Evolutionary conservation across 2,113 vertebrate genomes (phyloP).

Genomic region (Menidia beryllina): DNA sequence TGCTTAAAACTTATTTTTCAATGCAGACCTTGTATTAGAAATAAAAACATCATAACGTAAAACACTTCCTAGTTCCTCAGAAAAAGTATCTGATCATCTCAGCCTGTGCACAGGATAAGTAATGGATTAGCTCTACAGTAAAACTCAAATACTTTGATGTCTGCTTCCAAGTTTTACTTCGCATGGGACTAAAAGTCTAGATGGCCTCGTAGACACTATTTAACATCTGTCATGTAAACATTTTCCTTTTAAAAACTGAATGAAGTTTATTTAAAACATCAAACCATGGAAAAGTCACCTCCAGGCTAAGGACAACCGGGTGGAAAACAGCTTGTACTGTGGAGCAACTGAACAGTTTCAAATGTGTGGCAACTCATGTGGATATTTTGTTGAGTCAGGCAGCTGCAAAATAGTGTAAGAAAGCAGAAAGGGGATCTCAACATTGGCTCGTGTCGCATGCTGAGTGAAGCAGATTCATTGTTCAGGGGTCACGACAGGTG

Average conservation of each 20-base stretch:
- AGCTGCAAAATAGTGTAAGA: constrained; percentile 51
- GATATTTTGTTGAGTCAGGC: constrained; percentile 66
- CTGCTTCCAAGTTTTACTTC: too few species aligned
- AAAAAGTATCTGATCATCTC: too few species aligned
- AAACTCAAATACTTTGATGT: too few species aligned
- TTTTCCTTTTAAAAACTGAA: not conserved
- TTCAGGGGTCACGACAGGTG: constrained; percentile 19
- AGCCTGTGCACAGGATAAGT: too few species aligned
- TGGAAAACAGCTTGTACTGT: constrained; percentile 26
- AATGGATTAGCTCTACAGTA: too few species aligned
- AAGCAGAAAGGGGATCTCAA: constrained; percentile 43
- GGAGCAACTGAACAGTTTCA: constrained; percentile 34
- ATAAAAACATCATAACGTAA: too few species aligned
- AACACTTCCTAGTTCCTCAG: too few species aligned
- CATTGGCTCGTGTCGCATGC: constrained; percentile 48
- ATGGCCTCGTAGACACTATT: too few species aligned
- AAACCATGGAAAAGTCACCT: constrained; percentile 9
- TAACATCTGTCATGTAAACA: too few species aligned
- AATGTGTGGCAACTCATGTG: constrained; percentile 51
- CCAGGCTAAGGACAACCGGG: constrained; percentile 11
- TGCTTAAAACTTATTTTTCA: too few species aligned
- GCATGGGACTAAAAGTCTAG: too few species aligned
- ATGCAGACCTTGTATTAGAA: too few species aligned
- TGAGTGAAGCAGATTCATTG: constrained; percentile 46
- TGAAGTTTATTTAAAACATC: not conserved